Evolutionary conservation across 2,797 vertebrate species (phyloP), one percentile per base, ranked within the genome.

Genomic region (Mormyrops boulengeri): DNA sequence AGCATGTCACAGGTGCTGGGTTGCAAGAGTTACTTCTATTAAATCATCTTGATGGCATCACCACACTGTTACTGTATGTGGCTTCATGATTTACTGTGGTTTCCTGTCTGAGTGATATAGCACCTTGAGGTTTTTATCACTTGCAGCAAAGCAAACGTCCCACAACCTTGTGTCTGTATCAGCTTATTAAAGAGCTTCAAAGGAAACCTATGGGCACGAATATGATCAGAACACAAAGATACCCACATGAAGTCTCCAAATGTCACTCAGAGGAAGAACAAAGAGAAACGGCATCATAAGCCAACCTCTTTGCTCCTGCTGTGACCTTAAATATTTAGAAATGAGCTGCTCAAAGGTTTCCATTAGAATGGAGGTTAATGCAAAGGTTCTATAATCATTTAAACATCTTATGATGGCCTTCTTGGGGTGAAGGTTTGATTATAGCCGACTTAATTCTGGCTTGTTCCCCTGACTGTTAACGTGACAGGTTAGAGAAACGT

Each of bases 321-420:
- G 26, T 69, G 41, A 85, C n/a, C 80, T 50, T 44, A 49, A 85
- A 85, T 49, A 85, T 85, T 85, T 85, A n/a, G 44, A 85, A 26
- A 47, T 0, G 2, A 50, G 80, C 41, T 44, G 80, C 19, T 85
- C 41, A 85, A 85, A 85, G 44, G 7, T 9, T 85, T 85, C 80
- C 80, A 85, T 85, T 85, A 85, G 47, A 85, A 85, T 50, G 7
- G 80, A 50, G 80, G 80, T 85, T 85, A 85, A 85, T 85, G 80
- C 80, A 85, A 85, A 22, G 41, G 80, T 47, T 85, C 80, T 85
- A 50, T 50, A 50, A 85, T 49, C 80, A 50, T 85, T 85, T 85
- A 85, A 85, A 85, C 80, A 50, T 44, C 41, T 85, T 85, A 50
- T 26, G 80, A 50, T 50, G 80, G 41, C 34, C n/a, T 85, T 26